Conservation (phyloP, 2,797 vertebrate species). For the Sebastes hubbsi region DNA sequence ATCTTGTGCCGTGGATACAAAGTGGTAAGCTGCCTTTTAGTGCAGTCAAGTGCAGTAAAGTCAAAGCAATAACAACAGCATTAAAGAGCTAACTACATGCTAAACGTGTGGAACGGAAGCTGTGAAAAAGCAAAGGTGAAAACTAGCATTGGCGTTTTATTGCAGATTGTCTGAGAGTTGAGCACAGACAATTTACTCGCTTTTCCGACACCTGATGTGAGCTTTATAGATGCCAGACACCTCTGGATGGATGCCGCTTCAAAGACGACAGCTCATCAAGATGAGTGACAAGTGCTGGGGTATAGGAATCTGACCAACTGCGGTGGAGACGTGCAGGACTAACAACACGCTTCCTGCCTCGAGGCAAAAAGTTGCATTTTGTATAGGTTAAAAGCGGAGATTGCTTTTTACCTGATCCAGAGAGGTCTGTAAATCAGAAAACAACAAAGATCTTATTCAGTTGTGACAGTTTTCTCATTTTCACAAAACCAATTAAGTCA, state of each 20-base stretch:
- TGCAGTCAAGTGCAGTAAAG: background rate
- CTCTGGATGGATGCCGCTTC: slow-evolving; percentile 23
- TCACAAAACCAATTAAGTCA: slow-evolving; percentile 2
- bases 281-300: slow-evolving; percentile 51
- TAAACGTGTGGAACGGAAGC: background rate
- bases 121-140: slow-evolving; percentile 11
- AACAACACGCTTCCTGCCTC: slow-evolving; percentile 14
- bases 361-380: background rate
- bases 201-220: background rate
- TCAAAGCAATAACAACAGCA: slow-evolving; percentile 9
- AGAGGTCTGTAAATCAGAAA: background rate
- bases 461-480: background rate
- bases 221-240: slow-evolving; percentile 32
- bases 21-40: background rate
- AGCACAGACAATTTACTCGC: slow-evolving; percentile 16
- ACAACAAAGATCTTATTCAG: background rate
- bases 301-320: slow-evolving; percentile 23
- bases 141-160: background rate
- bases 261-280: slow-evolving; percentile 50
- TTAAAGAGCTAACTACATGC: slow-evolving; percentile 6
- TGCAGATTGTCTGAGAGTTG: background rate
- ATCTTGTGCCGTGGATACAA: background rate
- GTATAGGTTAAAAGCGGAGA: background rate
- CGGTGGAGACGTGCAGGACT: background rate
- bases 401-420: background rate